Conservation (phyloP, 2,797 vertebrate genomes). For the Chelmon rostratus region DNA sequence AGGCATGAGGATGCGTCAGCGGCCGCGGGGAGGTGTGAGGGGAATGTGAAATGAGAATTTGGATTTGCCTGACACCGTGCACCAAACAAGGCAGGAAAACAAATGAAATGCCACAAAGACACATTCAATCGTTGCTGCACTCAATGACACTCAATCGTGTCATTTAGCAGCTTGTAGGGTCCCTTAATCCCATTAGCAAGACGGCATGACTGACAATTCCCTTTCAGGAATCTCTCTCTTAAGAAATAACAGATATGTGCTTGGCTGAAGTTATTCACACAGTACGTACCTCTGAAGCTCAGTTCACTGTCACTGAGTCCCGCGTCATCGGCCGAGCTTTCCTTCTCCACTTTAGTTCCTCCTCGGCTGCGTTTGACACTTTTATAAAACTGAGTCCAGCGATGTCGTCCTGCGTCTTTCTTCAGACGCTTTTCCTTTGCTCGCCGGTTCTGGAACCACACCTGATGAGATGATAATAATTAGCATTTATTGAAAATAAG, state of each 20-base stretch:
- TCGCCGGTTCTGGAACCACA: constrained; percentile 98
- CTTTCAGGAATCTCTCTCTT: constrained; percentile 41
- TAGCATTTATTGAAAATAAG: not conserved
- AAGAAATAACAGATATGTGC: constrained; percentile 3
- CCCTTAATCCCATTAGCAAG: constrained; percentile 54
- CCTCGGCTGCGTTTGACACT: constrained; percentile 94
- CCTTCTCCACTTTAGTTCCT: constrained; percentile 92
- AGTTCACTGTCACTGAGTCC: constrained; percentile 98
- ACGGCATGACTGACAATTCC: constrained; percentile 51
- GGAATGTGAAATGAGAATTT: constrained; percentile 66
- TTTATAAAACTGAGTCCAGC: constrained; percentile 99
- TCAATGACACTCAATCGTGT: constrained; percentile 25
- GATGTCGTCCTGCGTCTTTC: constrained; percentile 96
- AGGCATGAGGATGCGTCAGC: constrained; percentile 44
- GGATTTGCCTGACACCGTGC: constrained; percentile 38
- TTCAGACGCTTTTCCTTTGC: constrained; percentile 98
- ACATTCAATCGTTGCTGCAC: constrained; percentile 38
- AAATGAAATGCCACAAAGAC: constrained; percentile 60
- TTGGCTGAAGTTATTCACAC: not conserved
- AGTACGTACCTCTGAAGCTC: constrained; percentile 93
- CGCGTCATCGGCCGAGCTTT: constrained; percentile 96
- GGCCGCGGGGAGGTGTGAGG: constrained; percentile 33
- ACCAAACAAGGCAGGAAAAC: constrained; percentile 45
- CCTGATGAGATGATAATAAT: constrained; percentile 79
- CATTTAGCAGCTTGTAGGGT: constrained; percentile 61